Evolutionary conservation across 2,888 invertebrate species (phyloP).

Genomic region (Rotaria macrura): DNA sequence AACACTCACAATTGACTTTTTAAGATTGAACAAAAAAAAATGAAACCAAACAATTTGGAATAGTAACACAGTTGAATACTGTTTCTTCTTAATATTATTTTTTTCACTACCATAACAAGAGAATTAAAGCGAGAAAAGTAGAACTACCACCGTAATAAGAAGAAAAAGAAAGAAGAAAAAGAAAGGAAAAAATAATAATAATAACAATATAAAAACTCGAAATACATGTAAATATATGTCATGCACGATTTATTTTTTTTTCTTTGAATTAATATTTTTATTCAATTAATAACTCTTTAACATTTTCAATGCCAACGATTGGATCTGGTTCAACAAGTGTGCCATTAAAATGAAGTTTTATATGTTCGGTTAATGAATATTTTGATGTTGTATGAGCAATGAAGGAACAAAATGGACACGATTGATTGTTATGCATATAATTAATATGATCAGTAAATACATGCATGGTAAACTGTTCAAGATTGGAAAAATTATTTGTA

Average conservation of each 20-base stretch:
- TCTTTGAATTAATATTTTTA: not conserved
- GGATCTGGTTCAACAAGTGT: not conserved
- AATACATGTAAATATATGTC: not conserved
- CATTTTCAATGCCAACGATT: conserved; percentile 5
- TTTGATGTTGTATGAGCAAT: not conserved
- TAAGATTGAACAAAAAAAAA: not conserved
- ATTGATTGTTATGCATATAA: not conserved
- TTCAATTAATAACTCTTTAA: conserved; percentile 15
- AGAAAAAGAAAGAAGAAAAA: not conserved
- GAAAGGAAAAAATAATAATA: not conserved
- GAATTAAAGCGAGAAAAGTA: not conserved
- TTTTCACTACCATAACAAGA: not conserved
- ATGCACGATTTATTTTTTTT: not conserved
- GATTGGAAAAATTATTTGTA: not conserved
- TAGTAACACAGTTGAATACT: conserved; percentile 16
- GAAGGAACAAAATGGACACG: conserved; percentile 18
- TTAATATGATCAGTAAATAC: not conserved
- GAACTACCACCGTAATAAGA: conserved; percentile 15
- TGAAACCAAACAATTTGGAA: not conserved
- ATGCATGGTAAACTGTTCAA: conserved; percentile 10
- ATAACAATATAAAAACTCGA: not conserved
- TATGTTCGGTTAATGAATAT: not conserved
- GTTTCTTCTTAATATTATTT: not conserved
- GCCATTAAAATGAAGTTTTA: conserved; percentile 12
- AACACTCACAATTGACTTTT: not conserved